Base-by-base conservation (phyloP, 2,113 vertebrate genomes). In the Sinocyclocheilus maitianheensis region DNA sequence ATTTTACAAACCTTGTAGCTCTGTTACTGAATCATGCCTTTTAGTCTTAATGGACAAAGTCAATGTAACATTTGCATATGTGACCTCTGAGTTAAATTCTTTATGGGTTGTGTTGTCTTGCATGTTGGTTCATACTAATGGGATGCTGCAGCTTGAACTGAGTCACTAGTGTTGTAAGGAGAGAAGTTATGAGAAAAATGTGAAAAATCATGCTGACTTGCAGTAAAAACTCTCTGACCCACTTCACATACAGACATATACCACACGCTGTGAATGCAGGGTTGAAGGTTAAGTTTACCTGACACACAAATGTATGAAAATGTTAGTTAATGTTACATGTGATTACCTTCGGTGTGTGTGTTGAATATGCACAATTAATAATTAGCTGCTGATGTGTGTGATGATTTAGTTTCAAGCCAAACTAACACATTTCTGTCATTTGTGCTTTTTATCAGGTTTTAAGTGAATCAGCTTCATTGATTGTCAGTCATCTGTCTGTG, bases 231-330 rank as follows among this genome's bases (percentile, higher is more conserved):
- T 8, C 26, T 6, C 24, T 14, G 4, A 62, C 60, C 76, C 51
- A 37, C 14, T 88, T 84, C 77, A 75, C 24, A n/a, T 89, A 87
- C 74, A 88, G 11, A 58, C 84, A 91, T 40, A 79, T 40, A 79
- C 89, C 51, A 89, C 74, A 4, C 20, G 77, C 65, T 91, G 90
- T 46, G 13, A 83, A 46, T 90, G 87, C 48, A 48, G 4, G 5
- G 16, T 11, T 58, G 40, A 72, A 71, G 16, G 13, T 75, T 82
- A 65, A 11, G 18, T 80, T 12, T 13, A 22, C 37, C 3, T 82
- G 12, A n/a, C 12, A 69, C 1, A 43, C 13, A 46, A 78, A 53
- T 83, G 77, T 3, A 51, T 65, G 51, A 43, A 37, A 81, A 82
- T 60, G 10, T 12, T 20, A 24, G 20, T 7, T 85, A 13, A 63